Evolutionary conservation across 2,888 invertebrate genomes (phyloP), one percentile per base, ranked within the genome.

Genomic region (Meandrusa payeni): DNA sequence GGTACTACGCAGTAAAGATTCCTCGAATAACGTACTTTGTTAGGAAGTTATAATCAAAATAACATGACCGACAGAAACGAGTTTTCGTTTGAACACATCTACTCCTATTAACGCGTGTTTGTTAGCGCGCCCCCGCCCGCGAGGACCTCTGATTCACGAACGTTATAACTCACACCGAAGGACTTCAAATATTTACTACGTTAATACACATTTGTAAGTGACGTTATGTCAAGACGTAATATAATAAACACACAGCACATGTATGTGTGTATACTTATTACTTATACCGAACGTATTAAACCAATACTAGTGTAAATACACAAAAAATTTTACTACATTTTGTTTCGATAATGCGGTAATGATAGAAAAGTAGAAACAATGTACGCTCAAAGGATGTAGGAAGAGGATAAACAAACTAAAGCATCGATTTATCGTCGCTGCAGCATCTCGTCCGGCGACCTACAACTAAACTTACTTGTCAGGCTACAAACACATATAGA

Each of bases 381-480:
- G 27, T 38, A 24, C 9, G 6, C 12, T 9, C 1, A 4, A 23
- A 11, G 10, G 22, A 20, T 13, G 20, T 7, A 22, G 33, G 32
- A 27, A 20, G 5, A 15, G 22, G 41, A 34, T 34, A 28, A 22
- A 22, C 22, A 22, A 36, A 29, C 10, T 15, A 17, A 6, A 3
- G 22, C 55, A 53, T 59, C 41, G 55, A 58, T 55, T 27, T n/a
- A 9, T 19, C 52, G 51, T 51, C 55, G 60, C 51, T 52, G 47
- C 64, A 55, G 60, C 63, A 62, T 65, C 70, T 63, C 62, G 61
- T 60, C 62, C 45, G 41, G 42, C 32, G 46, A 55, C 64, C 65
- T 71, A 71, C 55, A 72, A 69, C 75, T 73, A 75, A 51, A 78
- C 81, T 78, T 78, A 80, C 77, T 74, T 69, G 71, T 58, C 57